Conservation (phyloP, 2,797 vertebrate species). For the Microctenopoma stevenorrisi region DNA sequence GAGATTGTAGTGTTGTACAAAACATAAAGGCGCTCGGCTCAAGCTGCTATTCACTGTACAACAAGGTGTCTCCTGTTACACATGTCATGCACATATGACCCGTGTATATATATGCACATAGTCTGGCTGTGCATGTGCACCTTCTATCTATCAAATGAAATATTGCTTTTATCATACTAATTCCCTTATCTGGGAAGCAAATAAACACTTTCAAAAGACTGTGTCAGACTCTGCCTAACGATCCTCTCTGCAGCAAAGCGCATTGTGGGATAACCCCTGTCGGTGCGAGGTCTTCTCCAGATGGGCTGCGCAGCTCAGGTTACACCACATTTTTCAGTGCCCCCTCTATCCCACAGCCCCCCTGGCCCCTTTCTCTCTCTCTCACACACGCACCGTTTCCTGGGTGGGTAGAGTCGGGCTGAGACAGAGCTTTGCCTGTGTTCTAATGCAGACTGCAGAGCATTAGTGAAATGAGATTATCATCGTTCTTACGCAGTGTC, state of each 20-base stretch:
- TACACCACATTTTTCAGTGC: slow-evolving; percentile 83
- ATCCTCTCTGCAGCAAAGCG: slow-evolving; percentile 80
- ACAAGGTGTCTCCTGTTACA: slow-evolving; percentile 35
- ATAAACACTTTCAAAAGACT: slow-evolving; percentile 76
- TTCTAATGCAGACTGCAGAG: slow-evolving; percentile 77
- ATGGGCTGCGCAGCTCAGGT: slow-evolving; percentile 83
- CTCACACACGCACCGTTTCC: slow-evolving; percentile 49
- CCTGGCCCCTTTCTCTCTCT: slow-evolving; percentile 56
- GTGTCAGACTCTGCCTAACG: slow-evolving; percentile 75
- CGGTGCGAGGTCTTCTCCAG: slow-evolving; percentile 81
- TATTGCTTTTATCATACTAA: slow-evolving; percentile 26
- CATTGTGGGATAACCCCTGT: slow-evolving; percentile 84
- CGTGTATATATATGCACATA: slow-evolving; percentile 1
- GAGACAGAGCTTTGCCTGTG: slow-evolving; percentile 78
- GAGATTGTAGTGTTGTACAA: slow-evolving; percentile 12
- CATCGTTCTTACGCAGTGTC: slow-evolving; percentile 79
- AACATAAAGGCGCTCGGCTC: slow-evolving; percentile 36
- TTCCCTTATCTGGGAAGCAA: slow-evolving; percentile 58
- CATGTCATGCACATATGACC: slow-evolving; percentile 8
- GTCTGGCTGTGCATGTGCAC: slow-evolving; percentile 15
- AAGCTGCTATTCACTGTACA: slow-evolving; percentile 25
- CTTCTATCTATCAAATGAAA: slow-evolving; percentile 31
- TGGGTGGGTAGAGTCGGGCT: slow-evolving; percentile 66
- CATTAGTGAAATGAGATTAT: slow-evolving; percentile 86
- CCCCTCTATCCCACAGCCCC: slow-evolving; percentile 70